A percentile compares a stretch with the other conserved stretches of the same genome.
phyloP scores from a whole-genome alignment of 2,888 invertebrate genomes.

The Netelia inedita region DNA sequence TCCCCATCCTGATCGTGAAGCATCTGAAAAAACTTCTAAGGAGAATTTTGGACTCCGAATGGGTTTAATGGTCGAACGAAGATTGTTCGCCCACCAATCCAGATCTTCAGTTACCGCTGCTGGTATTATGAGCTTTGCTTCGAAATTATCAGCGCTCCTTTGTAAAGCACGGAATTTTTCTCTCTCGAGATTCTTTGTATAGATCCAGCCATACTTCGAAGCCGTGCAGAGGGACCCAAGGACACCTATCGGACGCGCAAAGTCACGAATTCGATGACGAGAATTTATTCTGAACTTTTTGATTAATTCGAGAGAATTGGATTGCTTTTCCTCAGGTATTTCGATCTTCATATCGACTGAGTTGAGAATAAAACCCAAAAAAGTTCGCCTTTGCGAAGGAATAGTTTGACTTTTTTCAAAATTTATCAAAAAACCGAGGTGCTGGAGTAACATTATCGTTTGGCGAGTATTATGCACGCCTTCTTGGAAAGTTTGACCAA shows the following conservation, averaged over 20 bases:
- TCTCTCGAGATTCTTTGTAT: conserved; percentile 54
- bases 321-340: conserved; percentile 35
- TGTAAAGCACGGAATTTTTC: conserved; percentile 53
- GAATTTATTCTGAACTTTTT: conserved; percentile 4
- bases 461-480: conserved; percentile 3
- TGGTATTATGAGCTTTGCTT: conserved; percentile 3
- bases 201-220: conserved; percentile 55
- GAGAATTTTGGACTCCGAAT: background rate
- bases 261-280: conserved; percentile 47
- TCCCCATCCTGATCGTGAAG: conserved; percentile 38
- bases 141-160: conserved; percentile 39
- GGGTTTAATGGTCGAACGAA: background rate
- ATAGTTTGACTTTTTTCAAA: background rate
- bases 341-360: conserved; percentile 53
- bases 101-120: background rate
- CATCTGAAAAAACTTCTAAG: conserved; percentile 47
- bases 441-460: conserved; percentile 2
- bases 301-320: background rate
- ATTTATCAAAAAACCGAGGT: conserved; percentile 33
- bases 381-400: conserved; percentile 38
- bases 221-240: conserved; percentile 51
- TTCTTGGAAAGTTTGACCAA: background rate
- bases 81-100: background rate
- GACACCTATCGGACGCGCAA: conserved; percentile 48
- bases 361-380: conserved; percentile 44